These are phyloP conservation scores for Didymodactylos carnosus DNA, from an alignment of 2,888 invertebrate genomes.

Conservation along the genomic window DNA sequence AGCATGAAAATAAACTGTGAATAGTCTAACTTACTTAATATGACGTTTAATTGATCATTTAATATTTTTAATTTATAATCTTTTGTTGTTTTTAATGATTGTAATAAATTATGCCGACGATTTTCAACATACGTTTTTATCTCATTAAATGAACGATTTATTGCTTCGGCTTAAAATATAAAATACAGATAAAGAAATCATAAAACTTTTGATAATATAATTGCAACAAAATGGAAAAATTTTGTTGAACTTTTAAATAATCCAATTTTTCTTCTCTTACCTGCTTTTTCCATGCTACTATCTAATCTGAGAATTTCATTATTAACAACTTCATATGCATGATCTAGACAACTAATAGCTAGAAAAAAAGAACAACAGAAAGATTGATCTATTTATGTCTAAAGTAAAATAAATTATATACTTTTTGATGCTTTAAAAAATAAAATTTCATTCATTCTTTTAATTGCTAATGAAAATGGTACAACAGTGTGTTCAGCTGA, in stretches of 20 bases:
- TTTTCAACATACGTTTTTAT: slow-evolving; percentile 45
- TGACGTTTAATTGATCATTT: slow-evolving; percentile 57
- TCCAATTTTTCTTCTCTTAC: too few relatives aligned
- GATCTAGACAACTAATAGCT: not conserved
- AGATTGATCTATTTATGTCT: too few relatives aligned
- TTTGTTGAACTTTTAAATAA: too few relatives aligned
- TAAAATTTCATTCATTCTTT: slow-evolving; percentile 81
- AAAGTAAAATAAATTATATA: slow-evolving; percentile 17
- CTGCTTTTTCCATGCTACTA: slow-evolving; percentile 46
- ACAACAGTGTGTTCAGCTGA: slow-evolving; percentile 23
- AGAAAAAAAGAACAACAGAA: too few relatives aligned
- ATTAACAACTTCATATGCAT: slow-evolving; percentile 48
- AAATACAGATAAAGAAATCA: not conserved
- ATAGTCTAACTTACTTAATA: slow-evolving; percentile 15
- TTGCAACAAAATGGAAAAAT: too few relatives aligned
- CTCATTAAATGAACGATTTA: slow-evolving; percentile 43
- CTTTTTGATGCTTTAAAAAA: slow-evolving; percentile 79
- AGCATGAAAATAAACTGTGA: not conserved
- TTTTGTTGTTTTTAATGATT: slow-evolving; percentile 42
- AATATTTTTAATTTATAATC: slow-evolving; percentile 62
- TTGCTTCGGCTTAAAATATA: slow-evolving; percentile 36
- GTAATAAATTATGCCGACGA: slow-evolving; percentile 35
- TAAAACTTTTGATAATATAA: not conserved
- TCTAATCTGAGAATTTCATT: slow-evolving; percentile 59
- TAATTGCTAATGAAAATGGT: slow-evolving; percentile 72